Base-by-base conservation (phyloP, 2,797 vertebrate genomes). In the Poecile montanus region DNA sequence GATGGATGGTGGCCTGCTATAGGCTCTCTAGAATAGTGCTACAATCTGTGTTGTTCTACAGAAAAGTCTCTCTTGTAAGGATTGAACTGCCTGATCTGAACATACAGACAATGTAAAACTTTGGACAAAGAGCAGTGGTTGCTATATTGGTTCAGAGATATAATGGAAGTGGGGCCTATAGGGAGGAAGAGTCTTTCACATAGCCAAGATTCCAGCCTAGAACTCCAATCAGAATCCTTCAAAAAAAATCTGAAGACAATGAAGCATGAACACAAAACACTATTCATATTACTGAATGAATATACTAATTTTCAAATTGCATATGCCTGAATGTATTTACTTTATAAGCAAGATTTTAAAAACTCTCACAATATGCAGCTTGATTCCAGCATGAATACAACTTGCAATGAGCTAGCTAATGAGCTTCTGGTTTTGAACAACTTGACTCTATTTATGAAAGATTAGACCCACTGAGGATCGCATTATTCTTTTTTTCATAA, bases 391-490 rank as follows among this genome's bases (percentile, higher is more conserved):
- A 54, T 63, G 86, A 75, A 85, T 27, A 82, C 15, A 79, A 79
- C 81, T 92, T 84, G 56, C 42, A 85, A 45, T 25, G 70, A 94
- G 42, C 45, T 85, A 63, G 57, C 58, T 95, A 93, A 89, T 56
- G 65, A 93, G 86, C 90, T 97, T 93, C 97, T 96, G 94, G 80
- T 97, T 95, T 84, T 97, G 88, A 97, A 91, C 91, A 95, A 96
- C 89, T 96, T 90, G 72, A 89, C 91, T 97, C 94, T 65, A 91
- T 97, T 96, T 97, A 89, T 50, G 91, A 94, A 97, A 95, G 91
- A 95, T 94, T 65, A 77, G 81, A 65, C 88, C 88, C 34, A 93
- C 70, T 72, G 93, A 95, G 92, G 86, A 94, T 92, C 67, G 8
- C 66, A 67, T 87, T 93, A 51, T 93, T 79, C 77, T 91, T 94